Percentiles rank a stretch among this genome's conserved stretches.
Conservation (phyloP, 2,888 invertebrate species). For the Drosophila eohydei region DNA sequence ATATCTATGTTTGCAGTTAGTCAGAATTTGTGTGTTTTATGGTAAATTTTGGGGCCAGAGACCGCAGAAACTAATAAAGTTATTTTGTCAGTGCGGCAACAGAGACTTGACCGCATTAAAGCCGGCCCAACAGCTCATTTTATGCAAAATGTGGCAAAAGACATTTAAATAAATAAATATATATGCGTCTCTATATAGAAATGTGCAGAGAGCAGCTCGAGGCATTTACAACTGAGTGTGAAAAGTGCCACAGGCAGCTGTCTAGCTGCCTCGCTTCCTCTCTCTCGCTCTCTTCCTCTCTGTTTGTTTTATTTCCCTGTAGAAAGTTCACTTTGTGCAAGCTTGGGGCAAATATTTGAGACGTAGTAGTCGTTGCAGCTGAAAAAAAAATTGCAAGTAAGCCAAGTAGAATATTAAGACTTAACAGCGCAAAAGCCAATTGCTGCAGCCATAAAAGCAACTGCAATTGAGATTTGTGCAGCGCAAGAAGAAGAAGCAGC, state of each 20-base stretch:
- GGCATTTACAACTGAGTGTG: conserved; percentile 42
- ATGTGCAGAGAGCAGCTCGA: conserved; percentile 16
- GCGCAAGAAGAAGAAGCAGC: conserved; percentile 1
- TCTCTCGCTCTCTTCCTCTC: neutral
- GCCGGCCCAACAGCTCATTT: conserved; percentile 20
- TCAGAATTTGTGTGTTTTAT: neutral
- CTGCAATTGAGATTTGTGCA: conserved; percentile 50
- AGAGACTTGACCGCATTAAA: conserved; percentile 61
- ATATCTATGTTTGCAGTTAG: neutral
- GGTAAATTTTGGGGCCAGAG: neutral
- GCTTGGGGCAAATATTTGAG: conserved; percentile 69
- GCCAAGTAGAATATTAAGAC: conserved; percentile 61
- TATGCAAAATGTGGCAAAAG: conserved; percentile 36
- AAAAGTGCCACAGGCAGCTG: conserved; percentile 42
- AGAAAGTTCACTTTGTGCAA: conserved; percentile 64
- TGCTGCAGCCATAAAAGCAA: conserved; percentile 44
- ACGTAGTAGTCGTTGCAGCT: conserved; percentile 7
- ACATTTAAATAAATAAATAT: conserved; percentile 26
- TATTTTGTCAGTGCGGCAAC: conserved; percentile 15
- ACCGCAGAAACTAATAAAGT: conserved; percentile 49
- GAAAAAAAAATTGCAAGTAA: conserved; percentile 32
- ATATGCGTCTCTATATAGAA: conserved; percentile 3
- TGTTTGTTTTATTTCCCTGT: conserved; percentile 22
- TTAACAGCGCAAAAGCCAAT: conserved; percentile 45
- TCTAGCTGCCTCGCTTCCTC: neutral